These are phyloP conservation scores for Lepidocolaptes lacrymiger DNA, from an alignment of 2,797 vertebrate species.

Conservation along the genomic window DNA sequence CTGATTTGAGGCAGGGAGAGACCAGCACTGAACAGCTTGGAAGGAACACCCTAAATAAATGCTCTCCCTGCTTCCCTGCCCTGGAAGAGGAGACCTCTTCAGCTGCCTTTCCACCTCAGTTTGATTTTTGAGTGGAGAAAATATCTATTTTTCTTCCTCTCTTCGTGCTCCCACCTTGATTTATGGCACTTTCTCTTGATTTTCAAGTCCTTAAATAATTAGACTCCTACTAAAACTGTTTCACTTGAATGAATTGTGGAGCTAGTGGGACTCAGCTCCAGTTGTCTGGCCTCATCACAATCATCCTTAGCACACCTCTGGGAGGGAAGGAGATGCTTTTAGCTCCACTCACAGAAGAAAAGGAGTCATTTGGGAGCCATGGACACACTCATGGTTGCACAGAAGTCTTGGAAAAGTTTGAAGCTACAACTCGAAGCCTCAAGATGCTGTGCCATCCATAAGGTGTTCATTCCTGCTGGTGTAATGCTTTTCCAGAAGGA, in stretches of 20 bases:
- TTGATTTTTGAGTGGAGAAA: neutral
- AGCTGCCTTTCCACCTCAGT: neutral
- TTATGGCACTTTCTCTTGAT: neutral
- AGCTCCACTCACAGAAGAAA: neutral
- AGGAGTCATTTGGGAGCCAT: neutral
- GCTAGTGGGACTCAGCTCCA: neutral
- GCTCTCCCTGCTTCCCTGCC: neutral
- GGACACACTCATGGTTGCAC: neutral
- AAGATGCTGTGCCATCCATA: neutral
- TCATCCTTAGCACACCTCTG: neutral
- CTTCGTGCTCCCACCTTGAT: neutral
- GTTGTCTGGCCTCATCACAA: neutral
- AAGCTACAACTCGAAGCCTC: neutral
- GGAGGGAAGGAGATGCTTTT: neutral
- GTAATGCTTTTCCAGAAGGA: neutral
- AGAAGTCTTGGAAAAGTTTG: neutral
- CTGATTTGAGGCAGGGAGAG: neutral
- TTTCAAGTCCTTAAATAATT: neutral
- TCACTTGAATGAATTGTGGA: neutral
- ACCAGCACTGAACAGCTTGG: neutral
- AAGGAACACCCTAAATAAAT: neutral
- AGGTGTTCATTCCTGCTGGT: neutral
- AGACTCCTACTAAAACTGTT: neutral
- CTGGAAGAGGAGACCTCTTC: neutral
- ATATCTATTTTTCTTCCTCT: neutral